Percentiles rank a stretch among this genome's conserved stretches.
Evolutionary conservation across 2,113 vertebrate species (phyloP).

Genomic region (Ardeotis arabs): DNA sequence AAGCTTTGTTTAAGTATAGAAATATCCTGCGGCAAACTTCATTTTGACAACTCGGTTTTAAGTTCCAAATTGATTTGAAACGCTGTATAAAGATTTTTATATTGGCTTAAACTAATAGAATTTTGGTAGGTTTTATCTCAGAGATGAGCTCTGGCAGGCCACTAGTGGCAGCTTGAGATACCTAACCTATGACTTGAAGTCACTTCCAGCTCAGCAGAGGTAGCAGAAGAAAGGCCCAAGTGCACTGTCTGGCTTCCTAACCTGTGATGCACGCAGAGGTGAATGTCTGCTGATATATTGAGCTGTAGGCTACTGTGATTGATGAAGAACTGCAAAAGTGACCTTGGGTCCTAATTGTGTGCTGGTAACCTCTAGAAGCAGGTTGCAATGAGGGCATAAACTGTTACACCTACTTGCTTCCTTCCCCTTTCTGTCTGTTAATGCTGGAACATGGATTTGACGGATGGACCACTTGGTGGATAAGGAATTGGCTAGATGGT

Average conservation of each 20-base stretch:
- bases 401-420: neutral
- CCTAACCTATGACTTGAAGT: neutral
- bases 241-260: neutral
- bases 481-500: no score
- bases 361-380: neutral
- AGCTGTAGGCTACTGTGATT: neutral
- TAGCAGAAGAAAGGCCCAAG: neutral
- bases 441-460: neutral
- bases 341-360: rapidly evolving
- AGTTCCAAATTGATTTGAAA: neutral
- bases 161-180: neutral
- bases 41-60: neutral
- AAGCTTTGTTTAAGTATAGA: neutral
- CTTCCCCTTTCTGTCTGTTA: neutral
- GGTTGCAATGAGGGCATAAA: neutral
- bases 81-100: neutral
- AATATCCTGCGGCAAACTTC: neutral
- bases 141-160: neutral
- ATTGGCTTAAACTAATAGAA: neutral
- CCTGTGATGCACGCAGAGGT: neutral
- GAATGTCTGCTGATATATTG: neutral
- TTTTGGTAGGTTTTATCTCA: neutral
- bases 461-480: no score
- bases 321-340: neutral
- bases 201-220: neutral